Conservation (phyloP, 2,888 invertebrate genomes). For the Morpho achilles region DNA sequence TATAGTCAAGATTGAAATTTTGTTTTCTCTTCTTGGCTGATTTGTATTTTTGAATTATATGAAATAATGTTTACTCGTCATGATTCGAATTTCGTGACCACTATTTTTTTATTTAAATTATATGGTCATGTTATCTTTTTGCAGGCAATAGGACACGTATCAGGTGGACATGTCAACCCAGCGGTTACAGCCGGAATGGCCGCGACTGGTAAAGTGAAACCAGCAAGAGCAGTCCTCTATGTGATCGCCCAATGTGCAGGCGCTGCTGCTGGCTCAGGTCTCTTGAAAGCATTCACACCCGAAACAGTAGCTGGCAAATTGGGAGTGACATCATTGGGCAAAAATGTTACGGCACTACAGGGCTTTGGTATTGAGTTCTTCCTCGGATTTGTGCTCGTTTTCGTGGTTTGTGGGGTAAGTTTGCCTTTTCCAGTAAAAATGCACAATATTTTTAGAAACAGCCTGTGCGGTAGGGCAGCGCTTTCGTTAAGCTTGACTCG, state of each 20-base stretch:
- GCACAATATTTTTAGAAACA: not conserved
- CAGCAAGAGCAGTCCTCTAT: conserved; percentile 87
- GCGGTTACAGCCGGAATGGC: conserved; percentile 92
- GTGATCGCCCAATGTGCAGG: conserved; percentile 91
- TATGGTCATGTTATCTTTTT: not conserved
- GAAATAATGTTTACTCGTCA: no score
- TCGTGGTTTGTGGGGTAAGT: conserved; percentile 92
- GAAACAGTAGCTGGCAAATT: conserved; percentile 79
- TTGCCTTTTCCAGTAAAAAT: not conserved
- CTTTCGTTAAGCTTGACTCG: no score
- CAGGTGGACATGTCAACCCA: conserved; percentile 95
- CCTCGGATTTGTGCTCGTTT: conserved; percentile 91
- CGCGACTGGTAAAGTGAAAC: conserved; percentile 87
- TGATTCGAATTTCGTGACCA: no score
- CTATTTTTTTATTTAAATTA: no score
- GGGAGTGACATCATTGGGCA: conserved; percentile 84
- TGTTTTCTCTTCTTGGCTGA: no score
- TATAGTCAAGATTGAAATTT: no score
- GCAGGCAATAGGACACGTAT: conserved; percentile 91
- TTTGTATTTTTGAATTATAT: no score
- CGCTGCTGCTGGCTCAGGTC: conserved; percentile 87
- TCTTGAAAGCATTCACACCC: conserved; percentile 86
- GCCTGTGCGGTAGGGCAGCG: no score
- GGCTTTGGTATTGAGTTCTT: conserved; percentile 95
- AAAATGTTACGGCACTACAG: conserved; percentile 83